These are phyloP conservation scores for Elgonia sp. DNA, from an alignment of 2,888 invertebrate species.

Conservation along the genomic window DNA sequence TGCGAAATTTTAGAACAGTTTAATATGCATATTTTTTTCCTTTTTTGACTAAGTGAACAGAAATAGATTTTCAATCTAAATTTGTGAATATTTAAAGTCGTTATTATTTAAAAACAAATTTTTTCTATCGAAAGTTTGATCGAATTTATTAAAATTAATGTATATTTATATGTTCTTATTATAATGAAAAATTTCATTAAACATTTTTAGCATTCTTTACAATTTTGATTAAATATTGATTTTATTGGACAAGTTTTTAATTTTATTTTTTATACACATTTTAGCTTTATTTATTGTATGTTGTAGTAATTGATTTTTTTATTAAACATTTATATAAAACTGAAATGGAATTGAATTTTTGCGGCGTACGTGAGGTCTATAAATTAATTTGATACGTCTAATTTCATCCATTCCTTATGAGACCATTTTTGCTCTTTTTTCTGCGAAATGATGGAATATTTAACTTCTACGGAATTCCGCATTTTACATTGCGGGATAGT, in stretches of 20 bases:
- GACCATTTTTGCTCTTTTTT: conserved; percentile 37
- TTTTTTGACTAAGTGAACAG: neutral
- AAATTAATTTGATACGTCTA: conserved; percentile 52
- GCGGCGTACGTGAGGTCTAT: neutral
- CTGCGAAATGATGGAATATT: conserved; percentile 65
- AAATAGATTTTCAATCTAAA: no score
- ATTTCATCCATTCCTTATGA: conserved; percentile 44
- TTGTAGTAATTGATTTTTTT: no score
- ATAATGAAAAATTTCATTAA: neutral
- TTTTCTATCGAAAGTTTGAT: no score
- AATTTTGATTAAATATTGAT: no score
- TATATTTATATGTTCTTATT: neutral
- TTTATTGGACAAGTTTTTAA: no score
- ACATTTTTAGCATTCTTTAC: neutral
- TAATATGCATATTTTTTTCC: neutral
- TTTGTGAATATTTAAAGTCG: no score
- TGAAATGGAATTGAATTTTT: neutral
- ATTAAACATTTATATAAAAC: no score
- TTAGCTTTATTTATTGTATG: no score
- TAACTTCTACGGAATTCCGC: conserved; percentile 69
- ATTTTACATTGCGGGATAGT: conserved; percentile 66
- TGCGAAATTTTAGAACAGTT: neutral
- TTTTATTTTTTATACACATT: no score
- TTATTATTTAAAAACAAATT: no score
- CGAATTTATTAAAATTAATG: no score